These are phyloP conservation scores for Numida meleagris DNA, from an alignment of 2,113 vertebrate genomes.

Conservation along the genomic window DNA sequence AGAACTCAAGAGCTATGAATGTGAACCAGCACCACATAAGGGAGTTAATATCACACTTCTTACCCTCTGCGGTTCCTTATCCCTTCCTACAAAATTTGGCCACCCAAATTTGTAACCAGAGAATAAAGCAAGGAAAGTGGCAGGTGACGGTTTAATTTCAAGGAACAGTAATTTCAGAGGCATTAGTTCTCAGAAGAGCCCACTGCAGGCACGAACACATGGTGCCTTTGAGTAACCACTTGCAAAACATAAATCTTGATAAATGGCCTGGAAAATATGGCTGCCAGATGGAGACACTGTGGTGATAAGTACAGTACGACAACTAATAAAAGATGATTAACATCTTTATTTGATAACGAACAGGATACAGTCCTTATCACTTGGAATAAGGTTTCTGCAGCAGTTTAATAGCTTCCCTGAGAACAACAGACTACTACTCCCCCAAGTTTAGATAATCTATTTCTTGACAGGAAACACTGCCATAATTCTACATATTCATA, in stretches of 20 bases:
- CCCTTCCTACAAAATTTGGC: neutral
- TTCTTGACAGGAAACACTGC: constrained; percentile 10
- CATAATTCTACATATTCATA: neutral
- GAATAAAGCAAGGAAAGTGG: neutral
- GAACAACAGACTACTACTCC: neutral
- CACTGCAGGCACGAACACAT: neutral
- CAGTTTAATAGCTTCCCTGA: constrained; percentile 1
- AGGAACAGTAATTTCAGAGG: neutral
- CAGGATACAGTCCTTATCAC: neutral
- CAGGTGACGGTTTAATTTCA: neutral
- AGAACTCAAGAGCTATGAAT: neutral
- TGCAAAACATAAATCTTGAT: neutral
- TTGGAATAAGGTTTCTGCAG: neutral
- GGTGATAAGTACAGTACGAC: neutral
- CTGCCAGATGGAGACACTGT: neutral
- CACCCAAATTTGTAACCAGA: neutral
- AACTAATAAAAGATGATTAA: constrained; percentile 25
- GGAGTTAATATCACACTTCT: neutral
- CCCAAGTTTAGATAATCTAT: neutral
- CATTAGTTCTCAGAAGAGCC: neutral
- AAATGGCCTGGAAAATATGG: constrained; percentile 5
- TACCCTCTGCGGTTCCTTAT: neutral
- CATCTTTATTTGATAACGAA: constrained; percentile 30
- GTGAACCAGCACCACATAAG: neutral
- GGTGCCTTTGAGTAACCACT: neutral